These are phyloP conservation scores for Drosophila birchii DNA, from an alignment of 2,888 invertebrate species.

Conservation along the genomic window DNA sequence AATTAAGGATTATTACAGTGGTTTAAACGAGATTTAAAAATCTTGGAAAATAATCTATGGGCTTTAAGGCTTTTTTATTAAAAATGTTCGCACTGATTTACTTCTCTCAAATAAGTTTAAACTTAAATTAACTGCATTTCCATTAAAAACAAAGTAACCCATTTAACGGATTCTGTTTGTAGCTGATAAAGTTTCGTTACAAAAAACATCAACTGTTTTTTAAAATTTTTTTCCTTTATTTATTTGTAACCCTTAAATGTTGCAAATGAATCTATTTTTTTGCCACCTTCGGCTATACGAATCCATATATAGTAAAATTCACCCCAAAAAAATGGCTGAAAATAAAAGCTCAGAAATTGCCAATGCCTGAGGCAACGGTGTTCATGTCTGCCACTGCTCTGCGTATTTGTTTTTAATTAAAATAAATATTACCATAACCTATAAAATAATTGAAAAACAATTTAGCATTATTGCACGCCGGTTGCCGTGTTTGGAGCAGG, in stretches of 20 bases:
- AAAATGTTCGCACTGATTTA: neutral
- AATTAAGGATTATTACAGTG: neutral
- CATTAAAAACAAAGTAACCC: neutral
- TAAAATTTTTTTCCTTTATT: neutral
- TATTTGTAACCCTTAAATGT: constrained; percentile 30
- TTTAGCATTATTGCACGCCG: constrained; percentile 68
- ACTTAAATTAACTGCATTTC: constrained; percentile 10
- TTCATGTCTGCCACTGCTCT: constrained; percentile 42
- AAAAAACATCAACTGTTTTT: constrained; percentile 15
- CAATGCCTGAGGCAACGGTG: constrained; percentile 9
- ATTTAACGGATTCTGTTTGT: constrained; percentile 19
- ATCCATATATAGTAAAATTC: neutral
- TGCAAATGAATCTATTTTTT: constrained; percentile 42
- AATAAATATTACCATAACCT: constrained; percentile 80
- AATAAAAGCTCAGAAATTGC: constrained; percentile 21
- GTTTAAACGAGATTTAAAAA: neutral
- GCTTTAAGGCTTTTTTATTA: neutral
- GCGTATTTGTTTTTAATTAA: constrained; percentile 80
- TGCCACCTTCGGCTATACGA: constrained; percentile 4
- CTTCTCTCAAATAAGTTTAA: neutral
- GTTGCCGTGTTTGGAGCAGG: constrained; percentile 8
- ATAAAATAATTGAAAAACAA: constrained; percentile 82
- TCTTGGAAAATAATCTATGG: neutral
- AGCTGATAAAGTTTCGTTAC: constrained; percentile 27
- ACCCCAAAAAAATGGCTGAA: constrained; percentile 10